Base-by-base conservation (phyloP, 2,113 vertebrate genomes). In the Odobenus rosmarus region DNA sequence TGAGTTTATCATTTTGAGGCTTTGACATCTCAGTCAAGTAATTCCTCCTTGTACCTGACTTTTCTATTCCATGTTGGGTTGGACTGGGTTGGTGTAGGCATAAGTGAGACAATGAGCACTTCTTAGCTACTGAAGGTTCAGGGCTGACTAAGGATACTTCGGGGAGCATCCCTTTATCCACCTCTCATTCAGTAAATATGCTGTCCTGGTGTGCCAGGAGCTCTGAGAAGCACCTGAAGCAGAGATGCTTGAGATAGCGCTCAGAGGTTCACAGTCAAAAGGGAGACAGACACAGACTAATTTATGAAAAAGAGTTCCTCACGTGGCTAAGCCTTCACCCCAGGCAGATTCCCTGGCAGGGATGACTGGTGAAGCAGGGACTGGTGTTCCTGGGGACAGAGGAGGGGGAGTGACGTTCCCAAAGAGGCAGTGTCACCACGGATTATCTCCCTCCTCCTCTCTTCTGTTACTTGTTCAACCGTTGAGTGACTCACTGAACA, bases 11-110 rank as follows among this genome's bases (percentile, higher is more conserved):
- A 67, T 88, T 49, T 72, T 85, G 88, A 61, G 18, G 13, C 36
- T 51, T 93, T 93, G n/a, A 23, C 14, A 79, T 67, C 77, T 86
- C 49, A 93, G 81, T 59, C 72, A 89, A 74, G 14, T 96, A 42
- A 39, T 57, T 77, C n/a, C 24, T 82, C 55, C 51, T 55, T 36
- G 4, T 64, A 42, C 71, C 55, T 55, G 80, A 8, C 7, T 26
- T 93, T 71, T 72, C 79, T 57, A 24, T 87, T 81, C 61, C 19
- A n/a, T 33, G 59, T 86, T 23, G 31, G 12, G 15, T 83, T 74
- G 13, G 10, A 39, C 33, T 74, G 64, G 33, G 23, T 71, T 77
- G 12, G 69, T 12, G 9, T 13, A 55, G 79, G 10, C 36, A 0
- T 33, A 57, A 55, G 2, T 23, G 46, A 62, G 42, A 74, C 12